phyloP scores from a whole-genome alignment of 2,888 invertebrate species.

The Pseudoips prasinana region DNA sequence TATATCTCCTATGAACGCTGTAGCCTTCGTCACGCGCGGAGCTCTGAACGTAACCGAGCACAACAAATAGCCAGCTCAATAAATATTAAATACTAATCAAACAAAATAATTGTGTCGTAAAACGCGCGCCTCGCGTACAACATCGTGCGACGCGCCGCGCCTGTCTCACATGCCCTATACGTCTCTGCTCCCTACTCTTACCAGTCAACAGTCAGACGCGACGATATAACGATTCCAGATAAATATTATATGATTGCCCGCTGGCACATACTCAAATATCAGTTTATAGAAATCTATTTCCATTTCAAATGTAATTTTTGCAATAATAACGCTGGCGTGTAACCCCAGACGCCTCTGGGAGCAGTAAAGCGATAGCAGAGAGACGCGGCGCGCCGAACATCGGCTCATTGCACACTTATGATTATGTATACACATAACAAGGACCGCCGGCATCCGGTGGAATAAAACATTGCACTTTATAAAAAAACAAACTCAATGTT shows the following conservation, averaged over 20 bases:
- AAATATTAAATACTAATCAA: constrained; percentile 66
- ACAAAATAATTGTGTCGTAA: constrained; percentile 74
- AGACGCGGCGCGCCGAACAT: constrained; percentile 50
- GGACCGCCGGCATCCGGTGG: constrained; percentile 77
- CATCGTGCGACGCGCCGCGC: constrained; percentile 42
- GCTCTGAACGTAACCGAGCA: constrained; percentile 52
- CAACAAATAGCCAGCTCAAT: constrained; percentile 49
- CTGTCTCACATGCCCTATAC: constrained; percentile 22
- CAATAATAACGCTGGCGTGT: constrained; percentile 33
- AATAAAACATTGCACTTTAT: constrained; percentile 80
- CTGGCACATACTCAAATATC: constrained; percentile 20
- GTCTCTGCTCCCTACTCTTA: constrained; percentile 6
- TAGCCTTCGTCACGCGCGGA: constrained; percentile 44
- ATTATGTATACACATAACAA: constrained; percentile 68
- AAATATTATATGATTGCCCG: constrained; percentile 23
- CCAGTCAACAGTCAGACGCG: constrained; percentile 14
- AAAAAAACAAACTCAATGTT: constrained; percentile 81
- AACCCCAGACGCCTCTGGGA: constrained; percentile 48
- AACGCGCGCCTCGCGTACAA: constrained; percentile 76
- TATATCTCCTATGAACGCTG: constrained; percentile 40
- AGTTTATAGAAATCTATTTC: constrained; percentile 32
- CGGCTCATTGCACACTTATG: constrained; percentile 66
- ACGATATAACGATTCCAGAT: constrained; percentile 8
- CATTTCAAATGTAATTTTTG: constrained; percentile 32
- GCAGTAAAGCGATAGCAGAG: constrained; percentile 40